A percentile compares a stretch with the other conserved stretches of the same genome.
These are phyloP conservation scores for Ammospiza caudacuta DNA, from an alignment of 2,113 vertebrate genomes.

Conservation along the genomic window DNA sequence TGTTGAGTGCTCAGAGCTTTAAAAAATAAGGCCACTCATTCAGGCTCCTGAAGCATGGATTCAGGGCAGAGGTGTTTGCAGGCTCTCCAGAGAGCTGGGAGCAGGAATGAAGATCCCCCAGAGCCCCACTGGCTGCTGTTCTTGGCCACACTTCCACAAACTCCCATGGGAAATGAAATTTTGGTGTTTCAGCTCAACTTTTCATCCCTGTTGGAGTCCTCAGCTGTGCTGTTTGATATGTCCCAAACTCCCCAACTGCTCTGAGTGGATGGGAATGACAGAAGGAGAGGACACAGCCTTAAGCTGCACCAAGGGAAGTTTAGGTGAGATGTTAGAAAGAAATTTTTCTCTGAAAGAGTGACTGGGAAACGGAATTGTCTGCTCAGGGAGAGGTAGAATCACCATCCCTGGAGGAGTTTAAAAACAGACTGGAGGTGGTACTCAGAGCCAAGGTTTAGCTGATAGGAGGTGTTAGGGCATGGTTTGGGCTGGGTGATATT, in stretches of 20 bases:
- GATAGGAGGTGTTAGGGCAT: not conserved
- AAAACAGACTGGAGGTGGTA: not conserved
- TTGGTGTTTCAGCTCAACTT: not conserved
- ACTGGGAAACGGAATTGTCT: not conserved
- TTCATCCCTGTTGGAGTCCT: not conserved
- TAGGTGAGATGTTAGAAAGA: not conserved
- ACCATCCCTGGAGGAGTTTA: not conserved
- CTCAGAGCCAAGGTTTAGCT: not conserved
- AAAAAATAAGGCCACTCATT: not conserved
- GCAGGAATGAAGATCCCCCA: not conserved
- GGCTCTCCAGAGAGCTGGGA: not conserved
- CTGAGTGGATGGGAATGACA: not conserved
- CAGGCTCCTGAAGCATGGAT: not conserved
- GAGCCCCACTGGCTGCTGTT: not conserved
- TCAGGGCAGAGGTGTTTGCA: not conserved
- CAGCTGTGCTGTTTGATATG: not conserved
- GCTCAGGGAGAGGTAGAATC: not conserved
- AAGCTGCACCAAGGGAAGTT: not conserved
- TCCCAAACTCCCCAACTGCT: rapidly evolving
- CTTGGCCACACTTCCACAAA: not conserved
- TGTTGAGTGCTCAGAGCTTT: not conserved
- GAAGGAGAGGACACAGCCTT: not conserved
- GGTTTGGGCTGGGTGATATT: not conserved
- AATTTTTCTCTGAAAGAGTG: not conserved
- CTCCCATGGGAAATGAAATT: not conserved